A percentile compares a stretch with the other conserved stretches of the same genome.
Evolutionary conservation across 1,140 invertebrate species (phyloP).

Genomic region (Yoshiicerus persimilis): DNA sequence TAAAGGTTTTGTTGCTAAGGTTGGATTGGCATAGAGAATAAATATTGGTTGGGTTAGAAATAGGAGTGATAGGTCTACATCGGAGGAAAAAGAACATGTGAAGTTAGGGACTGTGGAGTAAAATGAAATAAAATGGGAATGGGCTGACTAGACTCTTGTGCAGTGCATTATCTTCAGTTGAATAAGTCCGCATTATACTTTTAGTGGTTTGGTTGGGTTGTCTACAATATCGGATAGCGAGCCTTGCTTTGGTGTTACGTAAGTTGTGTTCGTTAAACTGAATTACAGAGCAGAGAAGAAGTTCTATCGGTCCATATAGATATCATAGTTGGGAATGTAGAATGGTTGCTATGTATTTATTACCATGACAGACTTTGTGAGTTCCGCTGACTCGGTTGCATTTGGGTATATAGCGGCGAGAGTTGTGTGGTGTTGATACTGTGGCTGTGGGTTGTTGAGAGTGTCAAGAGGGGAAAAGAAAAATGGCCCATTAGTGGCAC

Average conservation of each 20-base stretch:
- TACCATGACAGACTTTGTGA: too few relatives aligned
- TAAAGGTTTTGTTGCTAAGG: background rate
- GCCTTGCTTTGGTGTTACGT: background rate
- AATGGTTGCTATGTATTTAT: background rate
- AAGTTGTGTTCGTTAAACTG: background rate
- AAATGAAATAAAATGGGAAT: background rate
- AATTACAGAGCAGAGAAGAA: background rate
- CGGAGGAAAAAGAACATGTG: too few relatives aligned
- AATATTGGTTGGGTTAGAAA: background rate
- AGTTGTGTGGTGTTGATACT: conserved; percentile 3
- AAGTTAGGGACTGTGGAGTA: background rate
- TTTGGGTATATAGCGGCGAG: background rate
- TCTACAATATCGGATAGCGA: background rate
- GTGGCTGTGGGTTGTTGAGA: conserved; percentile 13
- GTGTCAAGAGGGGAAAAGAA: conserved; percentile 26
- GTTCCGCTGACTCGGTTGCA: too few relatives aligned
- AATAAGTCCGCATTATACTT: background rate
- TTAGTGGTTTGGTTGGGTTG: background rate
- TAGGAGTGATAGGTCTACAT: background rate
- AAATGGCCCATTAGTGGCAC: conserved; percentile 40
- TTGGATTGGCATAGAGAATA: background rate
- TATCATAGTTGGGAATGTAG: too few relatives aligned
- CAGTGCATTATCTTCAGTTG: background rate
- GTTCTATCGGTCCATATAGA: background rate
- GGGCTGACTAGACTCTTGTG: background rate